Percentiles rank a stretch among this genome's conserved stretches.
Evolutionary conservation across 2,888 invertebrate species (phyloP).

Genomic region (Lamellibrachia columna): DNA sequence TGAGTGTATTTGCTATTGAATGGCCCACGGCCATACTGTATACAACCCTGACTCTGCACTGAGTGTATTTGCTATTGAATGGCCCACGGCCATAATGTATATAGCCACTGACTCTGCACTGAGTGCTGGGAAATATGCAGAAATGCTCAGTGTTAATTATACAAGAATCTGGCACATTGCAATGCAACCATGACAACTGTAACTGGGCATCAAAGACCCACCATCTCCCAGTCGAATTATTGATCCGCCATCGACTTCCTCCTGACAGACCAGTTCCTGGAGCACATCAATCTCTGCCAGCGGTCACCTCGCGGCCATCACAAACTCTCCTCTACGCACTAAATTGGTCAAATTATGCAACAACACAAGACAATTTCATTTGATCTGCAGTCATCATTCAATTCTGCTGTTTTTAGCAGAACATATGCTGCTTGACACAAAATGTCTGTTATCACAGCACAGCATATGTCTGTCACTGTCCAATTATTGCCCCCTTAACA

Average conservation of each 20-base stretch:
- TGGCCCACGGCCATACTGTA: not conserved
- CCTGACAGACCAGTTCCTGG: not conserved
- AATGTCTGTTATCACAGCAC: too few species aligned
- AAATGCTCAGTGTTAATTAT: not conserved
- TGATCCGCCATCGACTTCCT: not conserved
- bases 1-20: not conserved
- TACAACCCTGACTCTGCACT: not conserved
- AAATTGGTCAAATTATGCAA: not conserved
- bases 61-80: not conserved
- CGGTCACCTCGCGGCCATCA: not conserved
- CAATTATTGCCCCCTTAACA: too few species aligned
- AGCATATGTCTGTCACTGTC: too few species aligned
- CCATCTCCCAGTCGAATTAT: not conserved
- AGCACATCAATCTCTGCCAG: not conserved
- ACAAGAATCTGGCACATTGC: constrained; percentile 16
- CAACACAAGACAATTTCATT: too few species aligned
- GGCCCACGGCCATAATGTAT: not conserved
- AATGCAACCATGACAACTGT: not conserved
- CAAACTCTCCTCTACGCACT: not conserved
- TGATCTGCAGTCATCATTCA: too few species aligned
- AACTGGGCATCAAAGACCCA: not conserved
- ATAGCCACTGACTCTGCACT: not conserved
- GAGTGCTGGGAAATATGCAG: not conserved
- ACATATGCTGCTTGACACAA: too few species aligned
- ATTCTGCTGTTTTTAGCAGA: too few species aligned